Conservation (phyloP, 2,113 vertebrate genomes). For the Fregetta grallaria region DNA sequence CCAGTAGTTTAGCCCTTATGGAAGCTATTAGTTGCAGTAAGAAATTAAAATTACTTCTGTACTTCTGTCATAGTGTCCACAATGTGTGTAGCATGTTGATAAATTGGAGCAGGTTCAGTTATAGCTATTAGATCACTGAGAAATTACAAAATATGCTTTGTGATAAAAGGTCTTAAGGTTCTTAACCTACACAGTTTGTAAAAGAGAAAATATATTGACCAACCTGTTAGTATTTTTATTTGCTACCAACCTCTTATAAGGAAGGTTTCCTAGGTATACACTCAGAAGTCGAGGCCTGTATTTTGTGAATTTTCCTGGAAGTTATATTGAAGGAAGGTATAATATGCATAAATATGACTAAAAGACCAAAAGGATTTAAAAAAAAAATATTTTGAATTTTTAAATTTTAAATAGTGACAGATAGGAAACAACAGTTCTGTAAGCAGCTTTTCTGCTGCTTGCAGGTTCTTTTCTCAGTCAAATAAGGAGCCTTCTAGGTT, state of each 20-base stretch:
- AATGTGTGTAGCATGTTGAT: not conserved
- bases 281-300: not conserved
- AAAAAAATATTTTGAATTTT: not conserved
- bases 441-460: not conserved
- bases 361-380: not conserved
- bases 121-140: not conserved
- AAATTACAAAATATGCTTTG: not conserved
- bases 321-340: not conserved
- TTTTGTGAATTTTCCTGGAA: not conserved
- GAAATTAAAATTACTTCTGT: not conserved
- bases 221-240: not conserved
- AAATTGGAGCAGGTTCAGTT: not conserved
- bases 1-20: not conserved
- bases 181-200: not conserved
- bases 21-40: not conserved
- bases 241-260: not conserved
- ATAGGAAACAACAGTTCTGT: not conserved
- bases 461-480: not conserved
- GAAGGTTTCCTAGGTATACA: not conserved
- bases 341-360: not conserved
- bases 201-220: not conserved
- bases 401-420: not conserved
- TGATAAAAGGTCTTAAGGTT: not conserved
- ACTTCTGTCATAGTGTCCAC: not conserved
- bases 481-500: not conserved